Base-by-base conservation (phyloP, 2,113 vertebrate species). In the Gulo gulo region DNA sequence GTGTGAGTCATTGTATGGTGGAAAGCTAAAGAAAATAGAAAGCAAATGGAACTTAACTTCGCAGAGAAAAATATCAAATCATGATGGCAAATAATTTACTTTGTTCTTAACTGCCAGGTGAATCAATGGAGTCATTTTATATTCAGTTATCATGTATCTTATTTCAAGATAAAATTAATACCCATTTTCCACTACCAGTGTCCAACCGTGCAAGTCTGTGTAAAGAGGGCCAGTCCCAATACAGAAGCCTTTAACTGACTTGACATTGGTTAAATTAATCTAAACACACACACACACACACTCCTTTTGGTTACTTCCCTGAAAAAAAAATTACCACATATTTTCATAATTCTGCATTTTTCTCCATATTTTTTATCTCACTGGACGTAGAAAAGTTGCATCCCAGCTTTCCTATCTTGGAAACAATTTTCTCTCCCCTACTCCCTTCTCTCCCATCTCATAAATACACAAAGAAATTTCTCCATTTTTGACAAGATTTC, bases 1-100 rank as follows among this genome's bases (percentile, higher is more conserved):
- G 24, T 12, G 12, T 73, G 52, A 59, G 34, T 55, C 1, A 79
- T 52, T 82, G 7, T 50, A 34, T 13, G 61, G 20, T 55, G 12
- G 8, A 50, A 93, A 94, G 50, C n/a, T 24, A 14, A 76, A 31
- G 63, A 88, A 96, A 97, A 84, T 2, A 42, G 29, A 69, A 34
- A 76, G 80, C 34, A 42, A 86, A 88, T 21, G 18, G 42, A 96
- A 96, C 31, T 67, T 87, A 83, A 89, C 24, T 87, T 95, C 29
- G 47, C 79, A 52, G 50, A 71, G 88, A 88, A 93, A 93, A 85
- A 4, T 9, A 31, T 16, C 55, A 86, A 47, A 57, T 24, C 18
- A 26, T 16, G 8, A 65, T 67, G 57, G 34, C 21, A 91, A 96
- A 92, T 55, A 39, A 74, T 81, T 85, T 92, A 71, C 6, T 93